Percentiles rank a stretch among this genome's conserved stretches.
These are phyloP conservation scores for Lissocephala sabroskyi DNA, from an alignment of 2,888 invertebrate species.

Conservation along the genomic window DNA sequence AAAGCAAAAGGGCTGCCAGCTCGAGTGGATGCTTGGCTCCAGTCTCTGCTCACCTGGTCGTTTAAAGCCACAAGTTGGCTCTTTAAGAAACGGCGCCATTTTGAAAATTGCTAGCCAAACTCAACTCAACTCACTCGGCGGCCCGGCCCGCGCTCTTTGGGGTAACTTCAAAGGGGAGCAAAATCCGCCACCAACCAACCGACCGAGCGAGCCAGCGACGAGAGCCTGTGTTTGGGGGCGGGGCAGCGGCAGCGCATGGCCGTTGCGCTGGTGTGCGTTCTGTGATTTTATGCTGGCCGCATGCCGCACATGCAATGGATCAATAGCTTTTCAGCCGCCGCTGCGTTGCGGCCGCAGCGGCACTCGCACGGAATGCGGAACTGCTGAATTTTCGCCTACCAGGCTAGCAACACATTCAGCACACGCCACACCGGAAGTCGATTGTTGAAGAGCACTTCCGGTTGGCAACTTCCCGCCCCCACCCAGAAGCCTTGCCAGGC, in stretches of 20 bases:
- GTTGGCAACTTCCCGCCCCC: constrained; percentile 5
- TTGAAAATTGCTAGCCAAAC: constrained; percentile 37
- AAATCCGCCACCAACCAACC: neutral
- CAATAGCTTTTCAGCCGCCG: constrained; percentile 55
- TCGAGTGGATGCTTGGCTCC: constrained; percentile 10
- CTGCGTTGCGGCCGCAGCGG: constrained; percentile 22
- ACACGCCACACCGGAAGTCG: constrained; percentile 61
- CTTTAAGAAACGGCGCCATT: constrained; percentile 67
- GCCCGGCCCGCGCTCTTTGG: too few relatives aligned
- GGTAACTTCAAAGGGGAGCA: neutral
- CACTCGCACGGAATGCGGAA: constrained; percentile 62
- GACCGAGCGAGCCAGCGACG: constrained; percentile 1
- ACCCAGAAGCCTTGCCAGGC: too few relatives aligned
- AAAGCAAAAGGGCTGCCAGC: neutral
- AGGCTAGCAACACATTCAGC: constrained; percentile 50
- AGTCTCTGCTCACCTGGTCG: constrained; percentile 61
- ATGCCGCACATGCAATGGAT: constrained; percentile 50
- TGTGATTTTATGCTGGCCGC: constrained; percentile 39
- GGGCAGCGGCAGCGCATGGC: neutral
- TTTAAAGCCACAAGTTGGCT: constrained; percentile 67
- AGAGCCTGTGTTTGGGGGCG: constrained; percentile 26
- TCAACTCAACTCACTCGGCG: constrained; percentile 1
- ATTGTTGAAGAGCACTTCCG: constrained; percentile 48
- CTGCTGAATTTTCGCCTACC: constrained; percentile 65
- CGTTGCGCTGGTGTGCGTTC: constrained; percentile 9